These are phyloP conservation scores for Oostethus manadensis DNA, from an alignment of 2,113 vertebrate genomes.

Conservation along the genomic window DNA sequence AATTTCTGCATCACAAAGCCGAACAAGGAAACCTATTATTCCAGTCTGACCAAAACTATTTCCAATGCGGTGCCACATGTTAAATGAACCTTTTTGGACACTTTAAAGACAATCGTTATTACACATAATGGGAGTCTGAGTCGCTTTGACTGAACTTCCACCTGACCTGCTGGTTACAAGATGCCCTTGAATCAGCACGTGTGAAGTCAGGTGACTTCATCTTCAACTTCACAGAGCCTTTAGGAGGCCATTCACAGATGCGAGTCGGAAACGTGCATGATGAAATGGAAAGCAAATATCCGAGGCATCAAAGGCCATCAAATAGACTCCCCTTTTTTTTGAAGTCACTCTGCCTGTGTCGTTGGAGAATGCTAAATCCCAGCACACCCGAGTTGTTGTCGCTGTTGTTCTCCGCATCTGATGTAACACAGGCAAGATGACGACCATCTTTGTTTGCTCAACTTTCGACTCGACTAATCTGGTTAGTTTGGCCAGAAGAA, in stretches of 20 bases:
- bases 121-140: not conserved
- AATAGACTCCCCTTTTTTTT: constrained; percentile 6
- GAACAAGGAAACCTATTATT: constrained; percentile 9
- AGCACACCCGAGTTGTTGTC: not conserved
- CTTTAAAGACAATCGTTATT: no score
- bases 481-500: not conserved
- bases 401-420: not conserved
- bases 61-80: constrained; percentile 8
- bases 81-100: no score
- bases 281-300: constrained; percentile 40
- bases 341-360: not conserved
- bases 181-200: not conserved
- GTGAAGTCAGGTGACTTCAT: not conserved
- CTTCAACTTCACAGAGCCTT: not conserved
- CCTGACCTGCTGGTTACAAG: not conserved
- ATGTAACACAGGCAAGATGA: not conserved
- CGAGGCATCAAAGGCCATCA: constrained; percentile 21
- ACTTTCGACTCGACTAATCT: not conserved
- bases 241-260: constrained; percentile 14
- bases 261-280: constrained; percentile 21
- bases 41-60: constrained; percentile 9
- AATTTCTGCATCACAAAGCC: constrained; percentile 1
- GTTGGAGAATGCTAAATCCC: not conserved
- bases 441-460: not conserved
- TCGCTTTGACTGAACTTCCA: not conserved